Evolutionary conservation across 2,797 vertebrate genomes (phyloP), one percentile per base, ranked within the genome.

Genomic region (Siniperca undulata): DNA sequence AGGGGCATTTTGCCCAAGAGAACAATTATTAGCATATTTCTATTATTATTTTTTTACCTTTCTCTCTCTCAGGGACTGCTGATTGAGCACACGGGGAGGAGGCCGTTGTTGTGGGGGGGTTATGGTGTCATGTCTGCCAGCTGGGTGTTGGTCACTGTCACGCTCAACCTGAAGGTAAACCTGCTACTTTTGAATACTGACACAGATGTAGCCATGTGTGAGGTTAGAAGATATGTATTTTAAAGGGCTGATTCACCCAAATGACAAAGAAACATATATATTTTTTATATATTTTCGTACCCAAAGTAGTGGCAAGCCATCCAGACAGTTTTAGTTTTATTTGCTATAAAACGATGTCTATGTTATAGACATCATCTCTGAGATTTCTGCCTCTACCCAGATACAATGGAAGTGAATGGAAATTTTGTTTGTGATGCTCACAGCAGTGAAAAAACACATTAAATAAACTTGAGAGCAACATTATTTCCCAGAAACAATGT

Each of bases 51-150:
- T 11, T 42, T 56, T 22, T 5, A 42, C 16, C 17, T 27, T 6
- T 59, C 20, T 72, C 34, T 50, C 50, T 70, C 55, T 50, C 93
- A 98, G 97, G 93, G 94, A 3, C 70, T 97, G 67, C 84, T 97
- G 40, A 96, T 97, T 7, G 97, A 98, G 34, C 85, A 40, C 11
- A 84, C 83, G 7, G 97, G 97, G 67, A 96, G 97, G 86, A 96
- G 90, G 90, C 78, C 88, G 0, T 77, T 97, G 85, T 75, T 97
- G 10, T 97, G 95, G 93, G 92, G 56, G 38, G 96, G 91, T 40
- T 97, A 96, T 40, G 44, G 88, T 0, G 68, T 92, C 80, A 96
- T 97, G 96, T 90, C 94, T 44, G 76, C 86, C 58, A 81, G 85
- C 69, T 94, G 95, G 90, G 86, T 92, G 34, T 88, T 96, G 8